Conservation (phyloP, 1,140 invertebrate genomes). For the Bombus waltoni region DNA sequence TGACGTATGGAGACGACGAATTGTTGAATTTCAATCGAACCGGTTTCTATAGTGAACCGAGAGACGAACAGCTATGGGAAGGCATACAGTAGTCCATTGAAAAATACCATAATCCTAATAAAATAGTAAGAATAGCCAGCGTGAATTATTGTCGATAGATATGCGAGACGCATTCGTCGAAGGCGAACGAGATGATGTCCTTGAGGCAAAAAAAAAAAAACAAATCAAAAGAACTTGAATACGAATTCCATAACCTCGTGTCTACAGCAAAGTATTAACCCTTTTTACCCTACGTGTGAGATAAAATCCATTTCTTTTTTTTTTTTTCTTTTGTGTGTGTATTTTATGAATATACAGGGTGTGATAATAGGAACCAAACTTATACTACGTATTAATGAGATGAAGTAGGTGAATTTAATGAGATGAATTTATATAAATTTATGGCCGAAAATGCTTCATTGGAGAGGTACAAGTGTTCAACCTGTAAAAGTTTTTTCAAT, state of each 20-base stretch:
- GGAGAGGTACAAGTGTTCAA: too few species aligned
- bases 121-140: neutral
- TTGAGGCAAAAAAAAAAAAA: neutral
- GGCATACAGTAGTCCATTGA: neutral
- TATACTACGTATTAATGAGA: too few species aligned
- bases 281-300: neutral
- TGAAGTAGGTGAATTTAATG: too few species aligned
- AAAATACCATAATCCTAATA: neutral
- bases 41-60: neutral
- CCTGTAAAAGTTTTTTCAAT: too few species aligned
- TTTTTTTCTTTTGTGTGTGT: too few species aligned
- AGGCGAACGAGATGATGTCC: neutral
- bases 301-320: too few species aligned
- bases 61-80: too few species aligned
- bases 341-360: too few species aligned
- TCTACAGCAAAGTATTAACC: neutral
- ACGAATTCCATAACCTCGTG: neutral
- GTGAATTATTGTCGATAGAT: neutral
- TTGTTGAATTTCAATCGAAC: slow-evolving; percentile 22
- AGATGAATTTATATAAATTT: too few species aligned
- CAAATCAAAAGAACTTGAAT: neutral
- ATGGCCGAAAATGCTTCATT: too few species aligned
- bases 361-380: too few species aligned
- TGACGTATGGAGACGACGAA: neutral
- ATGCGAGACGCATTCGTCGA: neutral